Conservation (phyloP, 1,140 invertebrate species). For the Zaprionus africanus region DNA sequence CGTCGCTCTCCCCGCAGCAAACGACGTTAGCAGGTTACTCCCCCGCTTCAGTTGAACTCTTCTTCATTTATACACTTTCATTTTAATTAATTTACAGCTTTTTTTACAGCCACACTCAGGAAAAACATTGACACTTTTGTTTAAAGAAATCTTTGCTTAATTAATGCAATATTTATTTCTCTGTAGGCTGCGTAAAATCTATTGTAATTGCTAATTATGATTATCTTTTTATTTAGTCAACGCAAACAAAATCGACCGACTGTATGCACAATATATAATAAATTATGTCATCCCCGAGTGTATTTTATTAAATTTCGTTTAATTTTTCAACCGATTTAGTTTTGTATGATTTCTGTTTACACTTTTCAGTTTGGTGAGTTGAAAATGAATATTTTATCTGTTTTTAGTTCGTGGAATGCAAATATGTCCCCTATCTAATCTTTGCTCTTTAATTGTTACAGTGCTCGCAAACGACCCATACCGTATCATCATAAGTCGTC, state of each 20-base stretch:
- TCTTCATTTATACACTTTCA: conserved; percentile 47
- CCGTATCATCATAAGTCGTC: conserved; percentile 94
- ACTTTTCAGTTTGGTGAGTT: conserved; percentile 71
- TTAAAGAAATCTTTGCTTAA: not conserved
- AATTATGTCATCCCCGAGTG: conserved; percentile 51
- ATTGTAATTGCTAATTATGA: conserved; percentile 26
- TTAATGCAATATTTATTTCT: conserved; percentile 36
- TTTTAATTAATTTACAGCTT: conserved; percentile 42
- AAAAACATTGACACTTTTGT: conserved; percentile 36
- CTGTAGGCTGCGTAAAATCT: conserved; percentile 36
- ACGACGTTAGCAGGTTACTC: conserved; percentile 61
- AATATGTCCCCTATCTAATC: conserved; percentile 5
- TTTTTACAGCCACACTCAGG: conserved; percentile 71
- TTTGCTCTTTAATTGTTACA: conserved; percentile 84
- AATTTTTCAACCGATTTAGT: conserved; percentile 53
- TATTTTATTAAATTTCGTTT: conserved; percentile 31
- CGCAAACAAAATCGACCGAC: conserved; percentile 14
- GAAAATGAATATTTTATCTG: conserved; percentile 1
- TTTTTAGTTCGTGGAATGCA: conserved; percentile 2
- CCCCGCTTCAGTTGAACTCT: conserved; percentile 58
- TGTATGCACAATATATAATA: conserved; percentile 68
- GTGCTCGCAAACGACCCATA: conserved; percentile 95
- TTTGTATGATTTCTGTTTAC: conserved; percentile 51
- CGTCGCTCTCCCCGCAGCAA: conserved; percentile 85
- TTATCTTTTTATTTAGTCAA: conserved; percentile 39